Base-by-base conservation (phyloP, 2,797 vertebrate genomes). In the Triplophysa yarkandensis region DNA sequence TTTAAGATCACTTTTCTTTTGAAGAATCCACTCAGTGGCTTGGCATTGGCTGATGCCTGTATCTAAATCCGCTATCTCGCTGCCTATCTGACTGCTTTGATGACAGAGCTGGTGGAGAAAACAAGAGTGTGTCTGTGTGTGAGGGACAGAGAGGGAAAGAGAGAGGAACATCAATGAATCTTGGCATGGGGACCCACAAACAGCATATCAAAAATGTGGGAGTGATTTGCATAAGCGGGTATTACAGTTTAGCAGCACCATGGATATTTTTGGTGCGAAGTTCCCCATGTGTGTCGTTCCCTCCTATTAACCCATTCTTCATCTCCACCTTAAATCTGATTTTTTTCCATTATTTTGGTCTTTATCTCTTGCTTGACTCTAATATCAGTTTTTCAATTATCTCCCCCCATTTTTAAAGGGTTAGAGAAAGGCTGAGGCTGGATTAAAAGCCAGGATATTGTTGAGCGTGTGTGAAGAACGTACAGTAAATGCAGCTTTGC, bases 191-290 rank as follows among this genome's bases (percentile, higher is more conserved):
- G 54, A 74, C 54, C 63, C 65, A 28, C 63, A 25, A 58, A 46
- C 41, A 27, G 52, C 52, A 82, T 83, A 85, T 71, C 68, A 85
- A 82, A 83, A 87, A 79, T 77, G 55, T 72, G 71, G 82, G 74
- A 80, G 72, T 81, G 81, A 90, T 90, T 91, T 90, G 86, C 89
- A 90, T 92, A 89, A 90, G 85, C 84, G 82, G 83, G 84, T 86
- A 87, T 89, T 88, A 87, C 82, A 78, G 74, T 79, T 78, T 77
- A 83, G 85, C 84, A 83, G 85, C 84, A 86, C 85, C 78, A 77
- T 86, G 83, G 88, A 83, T 28, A 80, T 81, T 46, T 79, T 78
- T 67, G 86, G 87, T 86, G 84, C 80, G 78, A 84, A 81, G 87
- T 80, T 70, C 43, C 27, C 44, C 67, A 71, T 74, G 27, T 66